phyloP scores from a whole-genome alignment of 2,113 vertebrate genomes.

The Lepisosteus osseus region DNA sequence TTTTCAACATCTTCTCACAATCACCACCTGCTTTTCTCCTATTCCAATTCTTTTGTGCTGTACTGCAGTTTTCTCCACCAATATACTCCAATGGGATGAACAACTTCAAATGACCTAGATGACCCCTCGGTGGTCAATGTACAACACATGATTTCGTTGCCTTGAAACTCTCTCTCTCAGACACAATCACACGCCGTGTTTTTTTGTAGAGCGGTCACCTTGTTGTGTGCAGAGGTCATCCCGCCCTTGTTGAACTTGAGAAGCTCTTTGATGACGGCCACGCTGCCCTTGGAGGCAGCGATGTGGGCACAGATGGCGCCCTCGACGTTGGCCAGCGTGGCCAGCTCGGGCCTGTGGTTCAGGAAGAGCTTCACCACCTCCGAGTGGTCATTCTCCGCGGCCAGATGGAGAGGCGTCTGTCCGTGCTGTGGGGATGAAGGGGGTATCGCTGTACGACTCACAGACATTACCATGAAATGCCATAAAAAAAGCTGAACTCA shows the following conservation, averaged over 20 bases:
- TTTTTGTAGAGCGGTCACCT: conserved; percentile 33
- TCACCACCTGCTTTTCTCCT: too few species aligned
- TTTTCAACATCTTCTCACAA: too few species aligned
- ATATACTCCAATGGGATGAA: too few species aligned
- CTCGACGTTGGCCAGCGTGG: conserved; percentile 44
- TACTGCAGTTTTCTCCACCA: too few species aligned
- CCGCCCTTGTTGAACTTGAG: conserved; percentile 46
- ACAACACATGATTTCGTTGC: too few species aligned
- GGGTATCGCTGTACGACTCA: not conserved
- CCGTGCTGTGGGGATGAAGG: conserved; percentile 38
- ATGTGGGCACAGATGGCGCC: conserved; percentile 53
- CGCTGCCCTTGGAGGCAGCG: conserved; percentile 52
- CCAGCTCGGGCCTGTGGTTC: conserved; percentile 47
- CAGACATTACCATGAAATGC: not conserved
- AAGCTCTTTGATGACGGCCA: conserved; percentile 50
- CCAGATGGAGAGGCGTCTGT: conserved; percentile 55
- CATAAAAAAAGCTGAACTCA: not conserved
- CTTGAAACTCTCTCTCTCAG: too few species aligned
- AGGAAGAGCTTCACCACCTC: conserved; percentile 57
- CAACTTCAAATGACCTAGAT: too few species aligned
- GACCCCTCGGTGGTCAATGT: too few species aligned
- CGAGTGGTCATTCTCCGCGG: conserved; percentile 51
- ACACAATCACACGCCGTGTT: too few species aligned
- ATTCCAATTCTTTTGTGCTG: too few species aligned
- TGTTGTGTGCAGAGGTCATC: conserved; percentile 38